Evolutionary conservation across 2,888 invertebrate genomes (phyloP).

Genomic region (Cynaeus angustus): DNA sequence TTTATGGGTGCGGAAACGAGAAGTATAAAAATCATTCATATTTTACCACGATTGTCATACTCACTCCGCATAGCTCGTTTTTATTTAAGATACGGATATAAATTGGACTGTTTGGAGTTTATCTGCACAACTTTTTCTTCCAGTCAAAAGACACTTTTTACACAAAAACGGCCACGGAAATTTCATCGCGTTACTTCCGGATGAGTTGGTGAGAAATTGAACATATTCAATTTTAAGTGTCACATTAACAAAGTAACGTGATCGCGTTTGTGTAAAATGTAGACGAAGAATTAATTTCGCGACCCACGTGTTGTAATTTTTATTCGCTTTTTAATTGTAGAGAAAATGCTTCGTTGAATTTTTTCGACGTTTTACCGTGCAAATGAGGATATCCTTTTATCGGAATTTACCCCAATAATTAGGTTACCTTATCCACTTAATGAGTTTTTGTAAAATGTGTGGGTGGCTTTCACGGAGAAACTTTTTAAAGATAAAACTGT

Average conservation of each 20-base stretch:
- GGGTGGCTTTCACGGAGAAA: neutral
- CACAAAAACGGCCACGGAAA: neutral
- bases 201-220: no score
- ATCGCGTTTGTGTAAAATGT: no score
- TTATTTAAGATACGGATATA: slow-evolving; percentile 25
- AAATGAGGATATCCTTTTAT: neutral
- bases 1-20: slow-evolving; percentile 17
- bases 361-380: neutral
- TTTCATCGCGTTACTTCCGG: no score
- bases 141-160: neutral
- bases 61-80: slow-evolving; percentile 29
- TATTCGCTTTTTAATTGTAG: no score
- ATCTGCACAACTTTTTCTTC: slow-evolving; percentile 8
- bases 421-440: neutral
- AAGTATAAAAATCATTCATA: slow-evolving; percentile 23
- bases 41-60: slow-evolving; percentile 23
- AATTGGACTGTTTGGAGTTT: slow-evolving; percentile 20
- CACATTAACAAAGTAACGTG: no score
- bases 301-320: no score
- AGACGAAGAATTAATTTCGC: no score
- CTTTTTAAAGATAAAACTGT: no score
- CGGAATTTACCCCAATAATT: slow-evolving; percentile 4
- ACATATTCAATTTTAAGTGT: no score
- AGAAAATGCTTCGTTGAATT: no score
- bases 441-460: neutral